Base-by-base conservation (phyloP, 1,140 invertebrate genomes). In the Hylaeus volcanicus region DNA sequence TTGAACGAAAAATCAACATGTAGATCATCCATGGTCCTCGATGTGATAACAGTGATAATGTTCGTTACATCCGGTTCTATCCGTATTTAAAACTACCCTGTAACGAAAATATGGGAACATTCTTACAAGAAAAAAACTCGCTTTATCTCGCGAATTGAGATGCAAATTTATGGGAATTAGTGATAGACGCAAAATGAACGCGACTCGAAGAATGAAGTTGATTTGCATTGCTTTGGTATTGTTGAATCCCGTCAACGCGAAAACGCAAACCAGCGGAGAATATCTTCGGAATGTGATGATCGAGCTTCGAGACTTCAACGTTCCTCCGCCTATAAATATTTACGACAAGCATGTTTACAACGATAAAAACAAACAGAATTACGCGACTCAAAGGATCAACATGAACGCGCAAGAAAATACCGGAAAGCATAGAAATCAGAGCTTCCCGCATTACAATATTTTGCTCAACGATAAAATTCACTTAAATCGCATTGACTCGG, bases 211-310 rank as follows among this genome's bases (percentile, higher is more conserved):
- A 26, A 77, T 77, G 39, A 82, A 68, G 9, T n/a, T 81, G 4
- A 68, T 63, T 48, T 64, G 58, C 12, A 15, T 88, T 9, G 55
- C 51, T 58, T 26, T 79, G 11, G 37, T 77, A 65, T 64, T 77
- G 39, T 53, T 81, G 8, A 82, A 83, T 5, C 55, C 68, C 48
- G 39, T 61, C 45, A 76, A 64, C 11, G 55, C 60, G 71, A 53
- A 37, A 64, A 53, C 12, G 11, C 66, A 60, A 37, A 26, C 90
- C 1, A 91, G 90, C 56, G 89, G 81, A 14, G 88, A 90, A 1
- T 91, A 91, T 81, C 85, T 91, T 15, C 84, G 82, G 26, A 89
- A 90, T 37, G 90, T 76, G 51, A 91, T 91, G 88, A 56, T 83
- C 6, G 84, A 91, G 69, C 82, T 91, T 14, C 86, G 88, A 53